These are phyloP conservation scores for Thunnus maccoyii DNA, from an alignment of 2,113 vertebrate species.

Conservation along the genomic window DNA sequence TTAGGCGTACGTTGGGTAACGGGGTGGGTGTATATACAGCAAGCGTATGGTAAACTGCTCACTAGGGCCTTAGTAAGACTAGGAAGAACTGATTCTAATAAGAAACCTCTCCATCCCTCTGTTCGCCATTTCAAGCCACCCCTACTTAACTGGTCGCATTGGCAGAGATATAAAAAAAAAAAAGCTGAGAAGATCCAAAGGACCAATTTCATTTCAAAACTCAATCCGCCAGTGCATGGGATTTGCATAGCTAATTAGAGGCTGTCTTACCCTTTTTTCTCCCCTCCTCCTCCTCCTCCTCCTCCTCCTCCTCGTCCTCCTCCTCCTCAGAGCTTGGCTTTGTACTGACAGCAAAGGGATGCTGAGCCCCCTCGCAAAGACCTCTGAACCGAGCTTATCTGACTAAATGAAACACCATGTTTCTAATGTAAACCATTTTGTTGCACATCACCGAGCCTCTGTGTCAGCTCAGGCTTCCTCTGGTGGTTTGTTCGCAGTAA, in stretches of 20 bases:
- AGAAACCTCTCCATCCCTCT: slow-evolving; percentile 72
- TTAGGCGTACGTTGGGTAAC: slow-evolving; percentile 41
- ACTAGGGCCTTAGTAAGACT: slow-evolving; percentile 46
- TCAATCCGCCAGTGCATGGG: slow-evolving; percentile 78
- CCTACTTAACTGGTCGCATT: slow-evolving; percentile 73
- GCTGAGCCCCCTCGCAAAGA: slow-evolving; percentile 69
- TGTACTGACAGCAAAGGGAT: slow-evolving; percentile 83
- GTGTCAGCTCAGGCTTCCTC: slow-evolving; percentile 61
- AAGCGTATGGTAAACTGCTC: slow-evolving; percentile 65
- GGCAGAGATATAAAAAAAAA: slow-evolving; percentile 66
- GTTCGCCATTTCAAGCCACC: slow-evolving; percentile 78
- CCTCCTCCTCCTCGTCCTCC: slow-evolving; percentile 34
- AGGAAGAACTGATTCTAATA: slow-evolving; percentile 61
- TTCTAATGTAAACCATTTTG: slow-evolving; percentile 77
- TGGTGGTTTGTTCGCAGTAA: neutral
- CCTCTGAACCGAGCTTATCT: slow-evolving; percentile 83
- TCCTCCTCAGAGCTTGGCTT: slow-evolving; percentile 73
- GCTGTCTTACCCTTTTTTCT: slow-evolving; percentile 47
- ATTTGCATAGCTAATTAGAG: slow-evolving; percentile 85
- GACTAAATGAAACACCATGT: slow-evolving; percentile 84
- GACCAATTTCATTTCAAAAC: slow-evolving; percentile 81
- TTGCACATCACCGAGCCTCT: slow-evolving; percentile 55
- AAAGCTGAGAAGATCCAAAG: slow-evolving; percentile 79
- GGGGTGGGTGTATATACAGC: slow-evolving; percentile 7
- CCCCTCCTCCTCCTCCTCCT: slow-evolving; percentile 58